Conservation (phyloP, 1,140 invertebrate genomes). For the Cotesia chilonis region DNA sequence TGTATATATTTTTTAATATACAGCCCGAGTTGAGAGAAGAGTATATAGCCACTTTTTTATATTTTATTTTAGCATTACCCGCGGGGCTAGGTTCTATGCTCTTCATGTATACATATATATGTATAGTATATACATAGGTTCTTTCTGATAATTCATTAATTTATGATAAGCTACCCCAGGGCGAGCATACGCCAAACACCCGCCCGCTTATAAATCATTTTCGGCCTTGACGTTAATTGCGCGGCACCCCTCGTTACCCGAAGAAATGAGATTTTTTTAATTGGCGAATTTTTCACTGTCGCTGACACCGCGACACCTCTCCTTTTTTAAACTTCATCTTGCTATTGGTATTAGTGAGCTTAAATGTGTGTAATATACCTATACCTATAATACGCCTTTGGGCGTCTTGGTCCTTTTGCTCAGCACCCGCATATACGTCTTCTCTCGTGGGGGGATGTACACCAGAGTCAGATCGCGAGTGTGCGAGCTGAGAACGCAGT, state of each 20-base stretch:
- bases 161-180: conserved; percentile 55
- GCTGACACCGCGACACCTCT: conserved; percentile 45
- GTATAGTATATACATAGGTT: conserved; percentile 17
- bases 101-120: too few relatives aligned
- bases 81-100: conserved; percentile 12
- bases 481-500: conserved; percentile 12
- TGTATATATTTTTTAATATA: conserved; percentile 4
- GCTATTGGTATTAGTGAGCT: conserved; percentile 8
- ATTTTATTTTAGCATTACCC: background rate
- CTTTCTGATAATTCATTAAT: conserved; percentile 58
- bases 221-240: conserved; percentile 56
- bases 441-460: conserved; percentile 19
- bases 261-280: conserved; percentile 61
- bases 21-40: too few relatives aligned
- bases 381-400: background rate
- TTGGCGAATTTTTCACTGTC: conserved; percentile 56
- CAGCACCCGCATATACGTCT: background rate
- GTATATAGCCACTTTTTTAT: conserved; percentile 3
- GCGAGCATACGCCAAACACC: conserved; percentile 42
- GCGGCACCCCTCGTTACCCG: conserved; percentile 54
- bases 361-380: background rate
- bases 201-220: conserved; percentile 54
- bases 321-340: conserved; percentile 21
- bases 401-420: conserved; percentile 1
- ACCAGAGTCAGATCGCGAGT: background rate